Conservation (phyloP, 2,888 invertebrate genomes). For the Cremastinae sp. region DNA sequence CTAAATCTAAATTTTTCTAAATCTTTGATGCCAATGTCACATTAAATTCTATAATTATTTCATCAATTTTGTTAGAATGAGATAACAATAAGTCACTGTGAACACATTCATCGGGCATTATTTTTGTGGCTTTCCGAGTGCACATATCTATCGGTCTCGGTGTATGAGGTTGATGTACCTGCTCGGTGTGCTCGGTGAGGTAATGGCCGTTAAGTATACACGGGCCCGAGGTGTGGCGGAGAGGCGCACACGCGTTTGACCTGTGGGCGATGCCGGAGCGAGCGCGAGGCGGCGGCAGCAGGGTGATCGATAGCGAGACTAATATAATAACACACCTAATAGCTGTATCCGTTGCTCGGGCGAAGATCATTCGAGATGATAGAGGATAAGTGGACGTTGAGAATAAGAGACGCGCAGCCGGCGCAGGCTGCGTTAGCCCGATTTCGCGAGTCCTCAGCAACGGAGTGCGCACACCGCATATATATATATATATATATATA, state of each 20-base stretch:
- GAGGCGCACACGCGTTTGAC: conserved; percentile 64
- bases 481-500: too few relatives aligned
- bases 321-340: conserved; percentile 66
- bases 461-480: too few relatives aligned
- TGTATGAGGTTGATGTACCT: conserved; percentile 43
- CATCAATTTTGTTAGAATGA: too few relatives aligned
- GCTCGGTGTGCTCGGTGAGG: conserved; percentile 40
- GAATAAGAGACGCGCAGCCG: conserved; percentile 61
- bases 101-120: too few relatives aligned
- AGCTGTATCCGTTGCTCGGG: conserved; percentile 52
- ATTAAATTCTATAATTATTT: too few relatives aligned
- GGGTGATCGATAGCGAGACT: conserved; percentile 70
- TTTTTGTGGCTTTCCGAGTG: too few relatives aligned
- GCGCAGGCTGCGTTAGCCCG: conserved; percentile 68
- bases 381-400: conserved; percentile 69
- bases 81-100: too few relatives aligned
- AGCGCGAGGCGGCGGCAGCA: not conserved
- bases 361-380: conserved; percentile 73
- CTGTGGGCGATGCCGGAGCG: conserved; percentile 69
- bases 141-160: not conserved
- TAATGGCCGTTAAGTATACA: conserved; percentile 61
- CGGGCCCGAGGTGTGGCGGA: conserved; percentile 40
- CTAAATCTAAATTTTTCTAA: too few relatives aligned
- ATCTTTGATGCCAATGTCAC: too few relatives aligned
- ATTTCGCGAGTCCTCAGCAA: conserved; percentile 17